These are phyloP conservation scores for Pharmacophagus antenor DNA, from an alignment of 2,888 invertebrate species.

Conservation along the genomic window DNA sequence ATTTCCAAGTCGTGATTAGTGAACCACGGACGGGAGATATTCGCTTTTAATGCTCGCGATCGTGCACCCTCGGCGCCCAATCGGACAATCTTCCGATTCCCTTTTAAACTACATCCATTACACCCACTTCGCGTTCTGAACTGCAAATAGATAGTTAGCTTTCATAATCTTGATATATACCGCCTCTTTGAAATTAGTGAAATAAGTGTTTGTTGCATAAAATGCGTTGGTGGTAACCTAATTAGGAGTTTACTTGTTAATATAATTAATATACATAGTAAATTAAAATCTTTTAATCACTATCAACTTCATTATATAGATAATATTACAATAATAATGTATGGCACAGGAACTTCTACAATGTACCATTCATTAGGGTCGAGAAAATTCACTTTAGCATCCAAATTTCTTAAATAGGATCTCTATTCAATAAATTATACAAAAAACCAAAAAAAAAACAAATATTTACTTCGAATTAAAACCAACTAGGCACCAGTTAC, in stretches of 20 bases:
- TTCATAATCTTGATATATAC: slow-evolving; percentile 30
- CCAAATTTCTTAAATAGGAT: too few relatives aligned
- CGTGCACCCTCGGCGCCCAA: slow-evolving; percentile 44
- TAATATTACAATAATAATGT: background rate
- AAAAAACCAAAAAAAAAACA: too few relatives aligned
- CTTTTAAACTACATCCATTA: slow-evolving; percentile 54
- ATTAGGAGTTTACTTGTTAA: background rate
- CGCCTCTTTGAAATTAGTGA: slow-evolving; percentile 30
- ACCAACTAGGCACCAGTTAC: too few relatives aligned
- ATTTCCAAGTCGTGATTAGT: slow-evolving; percentile 74
- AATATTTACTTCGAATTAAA: too few relatives aligned
- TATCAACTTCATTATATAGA: background rate
- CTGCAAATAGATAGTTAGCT: slow-evolving; percentile 35
- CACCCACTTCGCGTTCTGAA: slow-evolving; percentile 20
- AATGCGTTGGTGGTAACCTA: background rate
- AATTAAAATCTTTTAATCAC: background rate
- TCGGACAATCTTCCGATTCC: slow-evolving; percentile 58
- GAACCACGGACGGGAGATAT: slow-evolving; percentile 64
- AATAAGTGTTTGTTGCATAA: background rate
- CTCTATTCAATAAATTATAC: too few relatives aligned
- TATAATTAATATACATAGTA: background rate
- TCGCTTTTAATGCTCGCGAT: slow-evolving; percentile 51
- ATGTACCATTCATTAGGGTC: too few relatives aligned
- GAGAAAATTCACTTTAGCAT: too few relatives aligned
- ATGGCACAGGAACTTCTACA: too few relatives aligned